Base-by-base conservation (phyloP, 2,888 invertebrate genomes). In the Leptopilina myrica region DNA sequence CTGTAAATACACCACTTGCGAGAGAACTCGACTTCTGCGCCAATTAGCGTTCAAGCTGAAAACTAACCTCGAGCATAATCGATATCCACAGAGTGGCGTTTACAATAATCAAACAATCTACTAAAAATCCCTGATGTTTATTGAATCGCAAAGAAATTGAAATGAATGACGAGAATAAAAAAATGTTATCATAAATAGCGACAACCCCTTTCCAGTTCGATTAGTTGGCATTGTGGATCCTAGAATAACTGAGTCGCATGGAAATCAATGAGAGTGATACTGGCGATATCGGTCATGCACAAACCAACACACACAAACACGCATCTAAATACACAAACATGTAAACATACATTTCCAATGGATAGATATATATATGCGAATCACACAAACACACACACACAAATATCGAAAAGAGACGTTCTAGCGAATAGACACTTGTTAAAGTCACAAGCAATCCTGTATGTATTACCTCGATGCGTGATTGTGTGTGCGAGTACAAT, bases 231-330 rank as follows among this genome's bases (percentile, higher is more conserved):
- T 56, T 73, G 76, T 64, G 26, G 69, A 80, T 78, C 62, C 76
- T 76, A 66, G 77, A 82, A 82, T 79, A 82, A 81, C 49, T 76
- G 62, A 78, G 59, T 76, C 77, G 64, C 76, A 79, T 80, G 79
- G 64, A 82, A 85, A 85, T 85, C 84, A 83, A 84, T 84, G 83
- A 83, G 82, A 84, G 83, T 82, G 81, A 82, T 83, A 81, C 78
- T 80, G 76, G n/a, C 26, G 82, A 75, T 79, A 84, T 85, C 85
- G 80, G 81, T 73, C 76, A 73, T 78, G 64, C 11, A 77, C 75
- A 76, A 75, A 67, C 49, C 15, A 65, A 76, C 78, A 79, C 59
- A n/a, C 15, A 53, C 5, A 8, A 0, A 20, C 6, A 59, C 15
- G n/a, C 59, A 59, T n/a, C 7, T 5, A 15, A 15, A n/a, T 15